These are phyloP conservation scores for Tribolium castaneum DNA, from an alignment of 1,140 invertebrate genomes.

Conservation along the genomic window DNA sequence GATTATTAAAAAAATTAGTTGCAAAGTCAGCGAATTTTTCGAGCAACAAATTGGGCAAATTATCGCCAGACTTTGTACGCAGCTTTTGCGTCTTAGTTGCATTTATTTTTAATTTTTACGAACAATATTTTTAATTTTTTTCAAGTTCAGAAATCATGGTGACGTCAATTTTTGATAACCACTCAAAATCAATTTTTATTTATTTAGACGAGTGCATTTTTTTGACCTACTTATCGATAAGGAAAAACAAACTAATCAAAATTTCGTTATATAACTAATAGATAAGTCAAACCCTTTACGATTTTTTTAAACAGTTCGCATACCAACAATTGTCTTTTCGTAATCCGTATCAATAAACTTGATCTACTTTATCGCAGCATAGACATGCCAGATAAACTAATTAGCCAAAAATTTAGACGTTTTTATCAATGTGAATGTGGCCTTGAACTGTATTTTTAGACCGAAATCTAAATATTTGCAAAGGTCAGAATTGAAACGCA, in stretches of 20 bases:
- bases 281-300: background rate
- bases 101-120: background rate
- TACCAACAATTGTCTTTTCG: background rate
- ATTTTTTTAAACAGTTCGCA: background rate
- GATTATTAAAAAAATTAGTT: background rate
- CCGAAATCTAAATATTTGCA: constrained; percentile 8
- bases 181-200: background rate
- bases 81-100: background rate
- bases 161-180: background rate
- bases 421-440: constrained; percentile 1
- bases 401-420: background rate
- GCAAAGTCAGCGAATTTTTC: background rate
- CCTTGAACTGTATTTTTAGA: constrained; percentile 20
- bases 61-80: background rate
- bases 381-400: background rate
- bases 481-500: constrained; percentile 22
- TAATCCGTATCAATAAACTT: background rate
- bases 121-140: background rate
- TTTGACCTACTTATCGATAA: background rate
- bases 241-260: background rate
- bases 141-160: background rate
- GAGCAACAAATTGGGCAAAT: background rate
- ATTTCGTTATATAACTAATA: background rate
- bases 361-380: background rate
- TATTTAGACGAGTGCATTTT: background rate